Conservation (phyloP, 2,113 vertebrate species). For the Mustela nigripes region DNA sequence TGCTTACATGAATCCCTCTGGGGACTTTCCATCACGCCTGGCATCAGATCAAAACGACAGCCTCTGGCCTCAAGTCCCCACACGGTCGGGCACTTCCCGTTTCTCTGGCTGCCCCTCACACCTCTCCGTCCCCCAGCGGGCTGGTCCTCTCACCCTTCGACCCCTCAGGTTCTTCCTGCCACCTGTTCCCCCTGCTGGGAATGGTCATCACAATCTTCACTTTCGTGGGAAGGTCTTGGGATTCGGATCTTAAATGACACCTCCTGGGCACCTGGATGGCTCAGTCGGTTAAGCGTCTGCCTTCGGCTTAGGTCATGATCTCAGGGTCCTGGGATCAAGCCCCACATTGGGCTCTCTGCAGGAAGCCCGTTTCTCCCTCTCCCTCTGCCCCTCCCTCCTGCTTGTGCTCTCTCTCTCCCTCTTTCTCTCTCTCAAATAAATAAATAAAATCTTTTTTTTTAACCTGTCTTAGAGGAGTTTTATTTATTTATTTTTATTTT, state of each 20-base stretch:
- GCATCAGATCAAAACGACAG: not conserved
- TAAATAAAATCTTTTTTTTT: too few species aligned
- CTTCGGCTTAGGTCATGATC: not conserved
- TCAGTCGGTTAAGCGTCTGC: not conserved
- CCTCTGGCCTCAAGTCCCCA: not conserved
- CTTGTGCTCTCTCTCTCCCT: too few species aligned
- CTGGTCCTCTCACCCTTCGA: not conserved
- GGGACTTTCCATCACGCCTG: not conserved
- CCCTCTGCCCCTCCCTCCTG: too few species aligned
- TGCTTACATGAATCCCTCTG: not conserved
- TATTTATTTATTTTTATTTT: too few species aligned
- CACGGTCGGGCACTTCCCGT: rapidly evolving
- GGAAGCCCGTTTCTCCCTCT: too few species aligned
- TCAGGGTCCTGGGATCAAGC: too few species aligned
- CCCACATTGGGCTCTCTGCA: too few species aligned
- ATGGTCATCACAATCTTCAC: not conserved
- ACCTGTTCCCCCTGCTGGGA: not conserved
- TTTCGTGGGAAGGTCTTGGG: not conserved
- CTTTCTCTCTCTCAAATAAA: too few species aligned
- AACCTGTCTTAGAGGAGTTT: too few species aligned
- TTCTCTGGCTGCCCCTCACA: not conserved
- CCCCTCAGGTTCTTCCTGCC: not conserved
- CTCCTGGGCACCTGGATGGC: not conserved
- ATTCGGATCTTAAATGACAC: not conserved
- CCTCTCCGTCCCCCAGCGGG: rapidly evolving